Base-by-base conservation (phyloP, 2,888 invertebrate genomes). In the Hedychridium roseum region DNA sequence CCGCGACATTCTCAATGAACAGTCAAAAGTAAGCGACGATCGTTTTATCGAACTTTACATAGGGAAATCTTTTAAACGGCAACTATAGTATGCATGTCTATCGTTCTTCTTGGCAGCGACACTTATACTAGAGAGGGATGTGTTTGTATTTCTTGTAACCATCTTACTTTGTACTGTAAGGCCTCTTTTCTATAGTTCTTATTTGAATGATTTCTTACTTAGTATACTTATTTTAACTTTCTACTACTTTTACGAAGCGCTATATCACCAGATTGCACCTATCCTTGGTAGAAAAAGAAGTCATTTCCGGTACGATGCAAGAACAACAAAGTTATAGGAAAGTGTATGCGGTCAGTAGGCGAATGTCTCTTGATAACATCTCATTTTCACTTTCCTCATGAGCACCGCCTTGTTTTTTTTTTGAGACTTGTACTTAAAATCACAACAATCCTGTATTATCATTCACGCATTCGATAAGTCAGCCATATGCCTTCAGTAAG, bases 71-170 rank as follows among this genome's bases (percentile, higher is more conserved):
- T 58, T 51, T 58, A 43, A 49, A 57, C 50, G 38, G 45, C 58
- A 60, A 54, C 48, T 51, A 56, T 60, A 56, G 38, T 45, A 44
- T 46, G 47, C 52, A 50, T 54, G 40, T 48, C 44, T 50, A 34
- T 50, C 67, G 31, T 55, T 57, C 38, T 58, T 58, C 64, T 60
- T 68, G 65, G 66, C 73, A 70, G 68, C 69, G 64, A 70, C 68
- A 66, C 62, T 62, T 74, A 74, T 70, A 62, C 69, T 70, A 72
- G 64, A n/a, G n/a, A 63, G 60, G 64, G 64, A 71, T 68, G 68
- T 66, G 71, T 76, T 76, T 74, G 71, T 77, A 74, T 72, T 74
- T 73, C 66, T 70, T 74, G 66, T 76, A 74, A 71, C 71, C 70
- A 66, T 50, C 66, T 64, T 66, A 66, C 57, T 71, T 70, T 67